Conservation (phyloP, 2,888 invertebrate genomes). For the Lithophane semibrunnea region DNA sequence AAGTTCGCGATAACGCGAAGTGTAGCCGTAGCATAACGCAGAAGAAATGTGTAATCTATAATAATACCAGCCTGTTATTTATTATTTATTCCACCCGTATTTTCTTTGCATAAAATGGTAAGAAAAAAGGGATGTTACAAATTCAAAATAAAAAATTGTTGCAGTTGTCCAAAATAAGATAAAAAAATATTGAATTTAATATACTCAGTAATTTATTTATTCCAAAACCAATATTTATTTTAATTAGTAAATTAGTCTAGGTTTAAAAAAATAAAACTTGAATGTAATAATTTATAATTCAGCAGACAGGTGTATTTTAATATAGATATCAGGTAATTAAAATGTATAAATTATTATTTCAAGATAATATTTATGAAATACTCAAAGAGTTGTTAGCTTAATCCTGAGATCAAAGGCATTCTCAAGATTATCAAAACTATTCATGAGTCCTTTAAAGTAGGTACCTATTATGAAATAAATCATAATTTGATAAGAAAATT, state of each 20-base stretch:
- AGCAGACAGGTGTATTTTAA: not conserved
- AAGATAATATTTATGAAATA: conserved; percentile 8
- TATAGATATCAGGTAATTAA: not conserved
- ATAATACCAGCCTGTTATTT: no score
- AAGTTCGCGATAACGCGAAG: no score
- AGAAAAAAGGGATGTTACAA: no score
- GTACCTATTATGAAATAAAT: not conserved
- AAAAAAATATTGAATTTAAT: not conserved
- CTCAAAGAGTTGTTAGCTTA: conserved; percentile 8
- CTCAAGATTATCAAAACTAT: conserved; percentile 22
- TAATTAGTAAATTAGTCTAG: not conserved
- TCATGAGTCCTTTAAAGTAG: not conserved
- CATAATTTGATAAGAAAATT: conserved; percentile 12
- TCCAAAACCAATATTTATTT: not conserved
- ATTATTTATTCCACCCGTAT: not conserved
- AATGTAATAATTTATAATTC: not conserved
- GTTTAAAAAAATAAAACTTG: not conserved
- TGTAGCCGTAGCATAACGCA: no score
- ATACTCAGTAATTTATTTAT: not conserved
- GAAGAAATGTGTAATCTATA: not conserved
- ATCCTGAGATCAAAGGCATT: conserved; percentile 16
- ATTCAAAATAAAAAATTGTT: not conserved
- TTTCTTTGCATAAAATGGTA: no score
- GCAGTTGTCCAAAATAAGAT: not conserved
- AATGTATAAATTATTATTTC: not conserved